Evolutionary conservation across 2,888 invertebrate species (phyloP).

Genomic region (Epinotia nisella): DNA sequence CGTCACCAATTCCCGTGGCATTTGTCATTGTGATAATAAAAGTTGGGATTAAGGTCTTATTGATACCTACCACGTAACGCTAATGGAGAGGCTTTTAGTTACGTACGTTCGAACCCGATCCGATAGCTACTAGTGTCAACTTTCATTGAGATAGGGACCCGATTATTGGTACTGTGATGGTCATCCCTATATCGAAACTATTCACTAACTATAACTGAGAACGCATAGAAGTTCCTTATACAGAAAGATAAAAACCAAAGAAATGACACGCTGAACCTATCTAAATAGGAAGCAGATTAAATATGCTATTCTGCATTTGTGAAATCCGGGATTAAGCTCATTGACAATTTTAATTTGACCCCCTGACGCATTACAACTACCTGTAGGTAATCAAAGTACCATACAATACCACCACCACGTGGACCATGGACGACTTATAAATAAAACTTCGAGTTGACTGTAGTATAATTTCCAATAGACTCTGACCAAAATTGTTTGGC

Average conservation of each 20-base stretch:
- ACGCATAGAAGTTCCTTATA: no score
- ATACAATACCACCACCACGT: no score
- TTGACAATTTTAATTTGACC: neutral
- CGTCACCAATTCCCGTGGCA: constrained; percentile 25
- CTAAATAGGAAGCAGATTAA: no score
- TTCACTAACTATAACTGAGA: no score
- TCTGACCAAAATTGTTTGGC: no score
- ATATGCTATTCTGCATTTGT: neutral
- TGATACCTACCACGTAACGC: constrained; percentile 5
- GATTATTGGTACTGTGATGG: neutral
- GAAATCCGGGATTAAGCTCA: neutral
- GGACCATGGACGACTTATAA: no score
- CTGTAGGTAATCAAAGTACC: neutral
- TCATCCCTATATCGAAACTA: neutral
- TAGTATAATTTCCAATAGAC: no score
- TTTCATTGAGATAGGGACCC: neutral
- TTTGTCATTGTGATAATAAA: constrained; percentile 35
- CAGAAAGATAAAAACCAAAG: no score
- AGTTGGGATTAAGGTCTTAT: constrained; percentile 17
- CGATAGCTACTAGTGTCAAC: neutral
- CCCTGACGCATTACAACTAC: neutral
- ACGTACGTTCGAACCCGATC: neutral
- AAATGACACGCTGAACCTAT: neutral
- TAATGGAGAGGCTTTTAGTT: neutral
- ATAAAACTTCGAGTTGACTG: no score